phyloP scores from a whole-genome alignment of 2,888 invertebrate species.

The Dynastes maya region DNA sequence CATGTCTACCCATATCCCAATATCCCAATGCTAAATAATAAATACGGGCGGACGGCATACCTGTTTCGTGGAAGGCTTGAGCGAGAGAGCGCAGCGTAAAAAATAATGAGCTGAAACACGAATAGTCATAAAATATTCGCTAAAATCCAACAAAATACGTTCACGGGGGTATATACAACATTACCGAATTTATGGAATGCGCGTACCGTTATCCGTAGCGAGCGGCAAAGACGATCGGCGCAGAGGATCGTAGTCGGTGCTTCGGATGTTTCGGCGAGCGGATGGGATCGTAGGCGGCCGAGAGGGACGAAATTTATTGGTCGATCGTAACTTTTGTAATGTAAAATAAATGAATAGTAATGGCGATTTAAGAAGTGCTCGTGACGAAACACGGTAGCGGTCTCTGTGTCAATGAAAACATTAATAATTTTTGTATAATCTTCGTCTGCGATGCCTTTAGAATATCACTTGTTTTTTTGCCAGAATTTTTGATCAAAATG shows the following conservation, averaged over 20 bases:
- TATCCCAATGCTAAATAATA: not conserved
- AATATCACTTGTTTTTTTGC: too few relatives aligned
- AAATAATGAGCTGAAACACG: constrained; percentile 44
- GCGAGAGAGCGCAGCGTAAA: not conserved
- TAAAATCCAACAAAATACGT: constrained; percentile 56
- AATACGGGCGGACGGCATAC: not conserved
- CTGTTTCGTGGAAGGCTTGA: not conserved
- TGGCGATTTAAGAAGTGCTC: not conserved
- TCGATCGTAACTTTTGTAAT: not conserved
- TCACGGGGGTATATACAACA: constrained; percentile 44
- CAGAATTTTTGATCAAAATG: too few relatives aligned
- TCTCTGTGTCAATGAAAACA: not conserved
- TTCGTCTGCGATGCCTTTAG: not conserved
- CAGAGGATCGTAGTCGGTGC: not conserved
- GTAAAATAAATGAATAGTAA: constrained; percentile 17
- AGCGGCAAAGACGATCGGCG: constrained; percentile 45
- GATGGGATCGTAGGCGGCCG: constrained; percentile 2
- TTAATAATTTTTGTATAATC: not conserved
- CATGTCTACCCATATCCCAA: too few relatives aligned
- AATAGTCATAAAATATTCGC: constrained; percentile 53
- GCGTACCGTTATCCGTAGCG: constrained; percentile 31
- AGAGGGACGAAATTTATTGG: not conserved
- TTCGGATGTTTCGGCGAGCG: not conserved
- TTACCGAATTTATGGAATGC: constrained; percentile 56
- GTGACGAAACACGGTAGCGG: not conserved